These are phyloP conservation scores for Apocrypta bakeri DNA, from an alignment of 1,140 invertebrate genomes.

Conservation along the genomic window DNA sequence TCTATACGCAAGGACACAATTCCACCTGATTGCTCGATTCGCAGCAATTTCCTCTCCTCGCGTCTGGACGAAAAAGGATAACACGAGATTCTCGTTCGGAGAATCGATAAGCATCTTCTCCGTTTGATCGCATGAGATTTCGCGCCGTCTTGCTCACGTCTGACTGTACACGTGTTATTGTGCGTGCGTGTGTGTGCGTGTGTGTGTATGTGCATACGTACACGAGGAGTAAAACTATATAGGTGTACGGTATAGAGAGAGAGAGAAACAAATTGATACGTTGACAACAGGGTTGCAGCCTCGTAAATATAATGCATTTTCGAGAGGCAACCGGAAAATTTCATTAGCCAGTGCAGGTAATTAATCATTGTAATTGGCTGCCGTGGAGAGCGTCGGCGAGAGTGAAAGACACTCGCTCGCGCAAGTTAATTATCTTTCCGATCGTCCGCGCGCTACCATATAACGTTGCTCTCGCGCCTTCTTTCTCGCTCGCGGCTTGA, in stretches of 20 bases:
- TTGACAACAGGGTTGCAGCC: background rate
- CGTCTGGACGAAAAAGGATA: constrained; percentile 7
- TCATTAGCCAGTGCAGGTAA: constrained; percentile 34
- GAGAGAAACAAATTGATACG: constrained; percentile 42
- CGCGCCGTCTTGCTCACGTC: too few species aligned
- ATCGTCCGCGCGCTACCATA: background rate
- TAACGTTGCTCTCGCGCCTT: background rate
- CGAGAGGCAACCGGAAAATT: constrained; percentile 33
- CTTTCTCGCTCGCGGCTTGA: background rate
- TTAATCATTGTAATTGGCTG: constrained; percentile 48
- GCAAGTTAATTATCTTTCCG: constrained; percentile 37
- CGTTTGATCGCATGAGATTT: background rate
- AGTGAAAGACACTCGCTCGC: background rate
- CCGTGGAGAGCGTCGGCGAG: background rate
- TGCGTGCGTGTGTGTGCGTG: too few species aligned
- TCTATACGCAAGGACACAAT: background rate
- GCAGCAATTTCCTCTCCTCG: constrained; percentile 13
- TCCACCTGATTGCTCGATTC: background rate
- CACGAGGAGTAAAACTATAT: too few species aligned
- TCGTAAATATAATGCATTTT: background rate
- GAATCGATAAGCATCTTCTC: constrained; percentile 36
- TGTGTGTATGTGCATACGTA: too few species aligned
- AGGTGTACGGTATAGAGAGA: background rate
- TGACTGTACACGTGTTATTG: too few species aligned
- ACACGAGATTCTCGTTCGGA: too few species aligned